Evolutionary conservation across 2,113 vertebrate species (phyloP), one percentile per base, ranked within the genome.

Genomic region (Aspidoscelis tigris): DNA sequence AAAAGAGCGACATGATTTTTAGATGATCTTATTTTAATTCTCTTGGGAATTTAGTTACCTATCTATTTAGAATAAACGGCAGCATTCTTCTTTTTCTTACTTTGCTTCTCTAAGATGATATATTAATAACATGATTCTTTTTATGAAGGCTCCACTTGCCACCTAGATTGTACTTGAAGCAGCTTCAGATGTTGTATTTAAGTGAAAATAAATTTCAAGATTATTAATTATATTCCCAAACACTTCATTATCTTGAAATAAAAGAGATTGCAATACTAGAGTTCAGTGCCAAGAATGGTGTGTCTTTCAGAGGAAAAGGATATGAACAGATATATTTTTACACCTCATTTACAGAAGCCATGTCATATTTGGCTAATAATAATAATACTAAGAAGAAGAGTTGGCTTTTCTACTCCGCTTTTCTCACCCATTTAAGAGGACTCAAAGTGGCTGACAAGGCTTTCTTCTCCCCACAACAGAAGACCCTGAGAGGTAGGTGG

Each of bases 311-410:
- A 90, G 81, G 74, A 88, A 88, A 33, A 90, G 89, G 50, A 64
- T 24, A 87, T 84, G 76, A 74, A 86, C 81, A 75, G 80, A 84
- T 39, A 74, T 90, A 86, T 88, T 90, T 90, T 91, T 87, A 33
- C 33, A 81, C 65, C 89, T 85, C 66, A 84, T 89, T 89, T 90
- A 61, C 76, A 83, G 81, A 89, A 75, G 58, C 84, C 86, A 77
- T 86, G 68, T 68, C 83, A 55, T 50, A 20, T 79, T 88, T 41
- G 73, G 4, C 47, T 89, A 14, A 5, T 81, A 84, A 39, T n/a
- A 81, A 33, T 33, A 33, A 33, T 33, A 33, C 33, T 33, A 33
- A 33, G 33, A 33, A 33, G 33, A 33, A 33, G 33, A 33, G 33
- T 33, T 33, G 33, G 33, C 33, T 33, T 33, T 33, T 33, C 33